These are phyloP conservation scores for Rhynchonycteris naso DNA, from an alignment of 2,797 vertebrate species.

Conservation along the genomic window DNA sequence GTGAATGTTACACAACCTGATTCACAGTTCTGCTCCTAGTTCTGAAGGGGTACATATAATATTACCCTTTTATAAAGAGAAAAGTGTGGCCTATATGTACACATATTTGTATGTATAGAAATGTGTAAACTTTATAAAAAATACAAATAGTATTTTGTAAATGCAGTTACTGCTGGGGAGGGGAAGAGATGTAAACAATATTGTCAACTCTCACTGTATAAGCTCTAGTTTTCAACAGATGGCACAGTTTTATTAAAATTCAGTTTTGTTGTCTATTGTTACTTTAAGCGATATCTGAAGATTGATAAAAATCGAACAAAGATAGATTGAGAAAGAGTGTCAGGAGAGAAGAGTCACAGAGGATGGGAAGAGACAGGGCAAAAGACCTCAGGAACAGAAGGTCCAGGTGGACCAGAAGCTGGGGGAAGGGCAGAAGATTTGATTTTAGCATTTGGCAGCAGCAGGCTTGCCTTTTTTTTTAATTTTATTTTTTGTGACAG, in stretches of 20 bases:
- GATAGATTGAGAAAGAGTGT: neutral
- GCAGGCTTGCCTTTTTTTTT: no score
- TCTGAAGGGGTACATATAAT: neutral
- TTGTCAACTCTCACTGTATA: neutral
- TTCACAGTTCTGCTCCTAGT: no score
- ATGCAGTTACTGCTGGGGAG: neutral
- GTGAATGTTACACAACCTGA: no score
- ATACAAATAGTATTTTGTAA: no score
- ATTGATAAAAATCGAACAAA: neutral
- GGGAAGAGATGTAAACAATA: neutral
- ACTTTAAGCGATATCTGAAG: neutral
- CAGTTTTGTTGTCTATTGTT: neutral
- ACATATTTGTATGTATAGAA: neutral
- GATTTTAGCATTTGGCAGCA: neutral
- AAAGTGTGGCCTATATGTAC: neutral
- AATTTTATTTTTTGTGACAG: no score
- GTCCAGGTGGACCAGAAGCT: neutral
- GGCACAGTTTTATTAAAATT: neutral
- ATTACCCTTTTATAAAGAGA: neutral
- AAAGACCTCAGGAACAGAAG: neutral
- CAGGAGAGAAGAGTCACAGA: neutral
- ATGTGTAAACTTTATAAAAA: neutral
- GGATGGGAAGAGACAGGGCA: neutral
- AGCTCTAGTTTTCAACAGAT: neutral
- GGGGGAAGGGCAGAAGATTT: rapidly evolving